Evolutionary conservation across 35 echinoderm and acorn worm genomes (phyloP), one percentile per base, ranked within the genome.

Genomic region (Amphiura filiformis): DNA sequence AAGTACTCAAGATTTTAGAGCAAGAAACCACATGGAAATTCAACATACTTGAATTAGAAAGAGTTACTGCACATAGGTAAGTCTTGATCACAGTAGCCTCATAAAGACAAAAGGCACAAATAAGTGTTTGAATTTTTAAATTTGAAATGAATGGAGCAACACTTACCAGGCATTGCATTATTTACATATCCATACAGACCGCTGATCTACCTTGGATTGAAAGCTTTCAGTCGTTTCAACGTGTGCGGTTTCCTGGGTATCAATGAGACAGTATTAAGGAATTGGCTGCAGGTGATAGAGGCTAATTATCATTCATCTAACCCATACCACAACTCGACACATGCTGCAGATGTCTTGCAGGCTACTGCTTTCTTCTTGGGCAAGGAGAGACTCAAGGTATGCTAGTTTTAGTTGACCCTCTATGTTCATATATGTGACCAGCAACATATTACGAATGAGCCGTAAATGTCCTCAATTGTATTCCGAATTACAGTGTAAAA

Each of bases 291-390:
- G 40, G 87, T 99, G 5, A 94, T 99, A 28, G 96, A 99, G 78
- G 83, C 93, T 32, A 94, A 99, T 81, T 99, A 99, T 42, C 96
- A 99, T 81, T 90, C 86, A 37, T 88, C 91, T 3, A 99, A 99
- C 56, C 96, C 96, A 11, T 99, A 99, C 76, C 96, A 99, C 90
- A 99, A 99, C 90, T 99, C 96, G 1, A 92, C 96, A 32, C 96
- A 99, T 86, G 96, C 96, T 78, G 92, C 96, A 30, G 96, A 99
- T 86, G 96, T 99, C 77, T 65, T 99, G 52, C 96, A 99, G 39
- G 87, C 96, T 17, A 99, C 96, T 0, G 87, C 96, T 0, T 99
- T 87, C 76, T 99, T 99, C 83, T 84, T 99, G 1, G 79, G 88
- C 9, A 99, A 94, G 75, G 93, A 94, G 13, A 94, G 84, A 78